Evolutionary conservation across 2,888 invertebrate species (phyloP).

Genomic region (Brenthis ino): DNA sequence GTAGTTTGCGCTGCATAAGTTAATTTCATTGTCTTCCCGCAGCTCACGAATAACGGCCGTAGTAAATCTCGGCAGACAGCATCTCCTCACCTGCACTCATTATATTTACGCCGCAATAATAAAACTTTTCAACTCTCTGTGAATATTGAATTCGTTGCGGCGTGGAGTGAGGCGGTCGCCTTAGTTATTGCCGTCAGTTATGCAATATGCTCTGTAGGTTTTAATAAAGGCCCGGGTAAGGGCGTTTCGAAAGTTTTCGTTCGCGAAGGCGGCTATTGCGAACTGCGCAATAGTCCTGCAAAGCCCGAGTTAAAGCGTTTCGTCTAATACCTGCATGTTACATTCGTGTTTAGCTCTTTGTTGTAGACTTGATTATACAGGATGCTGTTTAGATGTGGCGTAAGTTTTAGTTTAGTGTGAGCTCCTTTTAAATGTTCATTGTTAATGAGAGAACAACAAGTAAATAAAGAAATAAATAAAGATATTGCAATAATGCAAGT

Average conservation of each 20-base stretch:
- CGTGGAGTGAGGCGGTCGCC: slow-evolving; percentile 65
- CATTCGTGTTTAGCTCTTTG: not conserved
- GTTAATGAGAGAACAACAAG: too few species aligned
- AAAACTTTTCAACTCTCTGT: slow-evolving; percentile 77
- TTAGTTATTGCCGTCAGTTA: slow-evolving; percentile 79
- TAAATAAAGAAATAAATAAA: too few species aligned
- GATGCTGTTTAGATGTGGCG: not conserved
- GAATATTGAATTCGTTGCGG: slow-evolving; percentile 80
- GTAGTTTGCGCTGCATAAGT: slow-evolving; percentile 55
- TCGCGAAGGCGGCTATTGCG: slow-evolving; percentile 72
- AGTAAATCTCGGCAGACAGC: slow-evolving; percentile 75
- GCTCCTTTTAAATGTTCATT: too few species aligned
- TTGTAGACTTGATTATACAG: not conserved
- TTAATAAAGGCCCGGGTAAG: slow-evolving; percentile 76
- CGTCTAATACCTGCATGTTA: slow-evolving; percentile 34
- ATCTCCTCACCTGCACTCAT: slow-evolving; percentile 79
- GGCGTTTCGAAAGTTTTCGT: slow-evolving; percentile 78
- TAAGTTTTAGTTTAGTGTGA: too few species aligned
- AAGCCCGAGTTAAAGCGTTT: slow-evolving; percentile 60
- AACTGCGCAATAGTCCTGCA: slow-evolving; percentile 66
- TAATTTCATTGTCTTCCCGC: slow-evolving; percentile 64
- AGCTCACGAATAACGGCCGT: slow-evolving; percentile 58
- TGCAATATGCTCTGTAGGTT: slow-evolving; percentile 74
- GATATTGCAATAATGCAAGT: too few species aligned
- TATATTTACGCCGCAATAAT: slow-evolving; percentile 81